Percentiles rank a stretch among this genome's conserved stretches.
phyloP scores from a whole-genome alignment of 2,888 invertebrate species.

The Thecophora atra region DNA sequence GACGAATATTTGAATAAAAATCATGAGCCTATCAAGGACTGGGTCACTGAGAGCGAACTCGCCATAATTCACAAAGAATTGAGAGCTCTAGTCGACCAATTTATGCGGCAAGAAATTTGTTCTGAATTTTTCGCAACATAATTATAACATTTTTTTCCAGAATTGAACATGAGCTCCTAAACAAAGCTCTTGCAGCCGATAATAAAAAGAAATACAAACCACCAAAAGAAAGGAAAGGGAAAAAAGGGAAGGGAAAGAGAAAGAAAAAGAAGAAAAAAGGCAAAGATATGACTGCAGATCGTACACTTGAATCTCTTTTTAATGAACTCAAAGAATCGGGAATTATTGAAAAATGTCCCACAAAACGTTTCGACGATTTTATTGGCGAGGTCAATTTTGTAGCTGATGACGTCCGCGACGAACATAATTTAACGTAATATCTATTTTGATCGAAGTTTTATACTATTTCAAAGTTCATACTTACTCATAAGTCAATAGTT shows the following conservation, averaged over 20 bases:
- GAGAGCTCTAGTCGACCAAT: constrained; percentile 67
- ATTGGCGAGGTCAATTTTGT: constrained; percentile 73
- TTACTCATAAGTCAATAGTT: too few species aligned
- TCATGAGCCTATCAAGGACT: constrained; percentile 58
- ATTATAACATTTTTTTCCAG: constrained; percentile 37
- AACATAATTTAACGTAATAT: constrained; percentile 50
- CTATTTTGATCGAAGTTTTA: too few species aligned
- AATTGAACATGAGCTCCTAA: constrained; percentile 61
- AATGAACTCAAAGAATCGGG: constrained; percentile 69
- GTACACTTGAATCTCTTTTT: constrained; percentile 72
- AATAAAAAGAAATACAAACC: constrained; percentile 55
- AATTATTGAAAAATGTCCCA: constrained; percentile 72
- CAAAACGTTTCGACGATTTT: constrained; percentile 70
- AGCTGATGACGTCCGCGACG: constrained; percentile 66
- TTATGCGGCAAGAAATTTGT: constrained; percentile 59
- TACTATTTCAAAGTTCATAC: too few species aligned
- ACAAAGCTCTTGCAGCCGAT: constrained; percentile 65
- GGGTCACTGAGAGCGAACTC: constrained; percentile 67
- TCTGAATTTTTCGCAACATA: neutral
- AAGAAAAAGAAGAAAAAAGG: constrained; percentile 64
- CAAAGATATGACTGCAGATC: constrained; percentile 72
- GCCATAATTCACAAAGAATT: constrained; percentile 69
- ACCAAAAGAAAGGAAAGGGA: constrained; percentile 50
- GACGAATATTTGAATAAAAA: constrained; percentile 61
- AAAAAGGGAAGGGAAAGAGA: constrained; percentile 49